Conservation (phyloP, 2,888 invertebrate genomes). For the Ligdia adustata region DNA sequence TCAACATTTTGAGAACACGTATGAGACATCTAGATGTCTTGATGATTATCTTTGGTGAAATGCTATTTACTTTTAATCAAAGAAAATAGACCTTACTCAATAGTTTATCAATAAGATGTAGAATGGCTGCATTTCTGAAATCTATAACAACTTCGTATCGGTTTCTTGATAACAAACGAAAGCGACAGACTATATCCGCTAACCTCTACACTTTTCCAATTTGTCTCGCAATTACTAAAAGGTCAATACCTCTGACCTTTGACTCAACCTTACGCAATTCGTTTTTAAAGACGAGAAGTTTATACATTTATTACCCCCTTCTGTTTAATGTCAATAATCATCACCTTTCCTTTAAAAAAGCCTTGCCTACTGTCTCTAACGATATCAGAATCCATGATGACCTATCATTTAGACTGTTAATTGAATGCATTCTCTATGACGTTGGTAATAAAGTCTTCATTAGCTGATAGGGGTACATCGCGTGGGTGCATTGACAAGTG, state of each 20-base stretch:
- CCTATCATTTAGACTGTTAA: slow-evolving; percentile 23
- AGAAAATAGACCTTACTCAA: too few relatives aligned
- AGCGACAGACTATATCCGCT: too few relatives aligned
- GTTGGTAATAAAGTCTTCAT: slow-evolving; percentile 42
- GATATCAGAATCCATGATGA: slow-evolving; percentile 27
- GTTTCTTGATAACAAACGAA: too few relatives aligned
- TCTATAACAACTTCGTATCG: too few relatives aligned
- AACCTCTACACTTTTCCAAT: slow-evolving; percentile 11
- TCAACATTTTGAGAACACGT: too few relatives aligned
- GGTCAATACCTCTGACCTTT: slow-evolving; percentile 16
- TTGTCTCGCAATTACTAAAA: slow-evolving; percentile 11
- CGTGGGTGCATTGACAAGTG: slow-evolving; percentile 76
- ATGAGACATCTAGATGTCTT: too few relatives aligned
- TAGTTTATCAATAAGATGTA: too few relatives aligned
- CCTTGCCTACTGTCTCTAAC: slow-evolving; percentile 16
- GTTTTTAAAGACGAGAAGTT: background rate
- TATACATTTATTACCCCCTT: slow-evolving; percentile 1
- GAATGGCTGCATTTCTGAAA: too few relatives aligned
- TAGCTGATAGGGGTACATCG: slow-evolving; percentile 42
- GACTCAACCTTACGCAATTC: slow-evolving; percentile 12
- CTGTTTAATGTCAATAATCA: background rate
- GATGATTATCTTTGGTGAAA: too few relatives aligned
- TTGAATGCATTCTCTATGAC: slow-evolving; percentile 23
- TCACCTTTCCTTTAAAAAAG: slow-evolving; percentile 9
- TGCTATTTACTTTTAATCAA: too few relatives aligned